Base-by-base conservation (phyloP, 2,888 invertebrate species). In the Uloborus plumipes region DNA sequence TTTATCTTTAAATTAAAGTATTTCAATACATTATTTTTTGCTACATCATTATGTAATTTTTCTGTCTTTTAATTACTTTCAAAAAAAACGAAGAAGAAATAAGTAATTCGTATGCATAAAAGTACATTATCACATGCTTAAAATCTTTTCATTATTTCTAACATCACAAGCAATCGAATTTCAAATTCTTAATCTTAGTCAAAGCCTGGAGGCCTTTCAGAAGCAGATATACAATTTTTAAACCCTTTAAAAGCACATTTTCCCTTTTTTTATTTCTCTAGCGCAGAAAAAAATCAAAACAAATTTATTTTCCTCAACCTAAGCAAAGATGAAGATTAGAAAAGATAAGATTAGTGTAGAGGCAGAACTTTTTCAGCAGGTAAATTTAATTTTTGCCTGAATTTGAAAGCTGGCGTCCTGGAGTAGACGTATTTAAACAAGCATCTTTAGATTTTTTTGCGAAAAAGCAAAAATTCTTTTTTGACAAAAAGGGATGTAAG, bases 381-480 rank as follows among this genome's bases (percentile, higher is more conserved):
- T 55, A 70, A 70, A 70, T 77, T 77, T 70, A 77, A 77, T 77
- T 77, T 77, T 62, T 64, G 39, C 77, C 69, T 55, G 64, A 70
- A 70, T 77, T 64, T 77, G 70, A 62, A 70, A 76, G 76, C 76
- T 61, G 39, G 39, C 39, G 70, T 64, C 69, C 64, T 70, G 70
- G 77, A 77, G 77, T 77, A 77, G 77, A 76, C 61, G 69, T 76
- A 76, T 77, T 77, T 77, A 77, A 77, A 77, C 70, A 77, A 77
- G 61, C 77, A 55, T 62, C 70, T 77, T 55, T 61, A 39, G 50
- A 22, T 55, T 70, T 66, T 65, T 70, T 20, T 13, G 14, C 13
- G 22, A 64, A n/a, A 65, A 47, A 18, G 14, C 55, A 75, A 66
- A 74, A 74, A 31, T 15, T n/a, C 22, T 66, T 75, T 15, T 31